Evolutionary conservation across 1,140 invertebrate species (phyloP).

Genomic region (Drosophila pallidifrons): DNA sequence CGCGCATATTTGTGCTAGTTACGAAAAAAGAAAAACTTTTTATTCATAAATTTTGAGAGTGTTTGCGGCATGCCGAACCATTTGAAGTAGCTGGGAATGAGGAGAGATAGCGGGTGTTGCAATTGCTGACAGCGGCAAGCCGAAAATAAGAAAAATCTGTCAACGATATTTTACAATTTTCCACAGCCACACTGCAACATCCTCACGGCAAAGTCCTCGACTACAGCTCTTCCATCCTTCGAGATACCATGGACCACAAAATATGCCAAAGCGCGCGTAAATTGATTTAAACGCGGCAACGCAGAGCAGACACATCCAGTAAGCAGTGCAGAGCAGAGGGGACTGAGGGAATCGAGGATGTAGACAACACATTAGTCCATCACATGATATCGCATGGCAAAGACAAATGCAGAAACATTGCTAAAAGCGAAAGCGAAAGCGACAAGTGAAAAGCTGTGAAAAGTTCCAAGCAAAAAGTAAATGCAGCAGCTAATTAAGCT

Average conservation of each 20-base stretch:
- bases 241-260: slow-evolving; percentile 55
- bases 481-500: slow-evolving; percentile 7
- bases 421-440: background rate
- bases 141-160: slow-evolving; percentile 78
- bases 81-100: slow-evolving; percentile 4
- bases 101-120: background rate
- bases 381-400: background rate
- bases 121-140: slow-evolving; percentile 49
- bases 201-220: background rate
- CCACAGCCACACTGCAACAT: background rate
- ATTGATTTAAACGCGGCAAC: slow-evolving; percentile 79
- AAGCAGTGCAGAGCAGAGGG: background rate
- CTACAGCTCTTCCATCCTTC: slow-evolving; percentile 1
- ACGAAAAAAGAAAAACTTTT: slow-evolving; percentile 1
- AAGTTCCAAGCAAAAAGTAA: background rate
- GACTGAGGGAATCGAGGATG: background rate
- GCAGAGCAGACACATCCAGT: slow-evolving; percentile 17
- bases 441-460: slow-evolving; percentile 16
- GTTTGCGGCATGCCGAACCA: slow-evolving; percentile 62
- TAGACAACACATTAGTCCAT: slow-evolving; percentile 12
- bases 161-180: slow-evolving; percentile 73
- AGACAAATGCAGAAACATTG: background rate
- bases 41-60: slow-evolving; percentile 62
- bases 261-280: slow-evolving; percentile 79
- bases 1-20: slow-evolving; percentile 48